Evolutionary conservation across 2,113 vertebrate species (phyloP).

Genomic region (Psilopogon haemacephalus): DNA sequence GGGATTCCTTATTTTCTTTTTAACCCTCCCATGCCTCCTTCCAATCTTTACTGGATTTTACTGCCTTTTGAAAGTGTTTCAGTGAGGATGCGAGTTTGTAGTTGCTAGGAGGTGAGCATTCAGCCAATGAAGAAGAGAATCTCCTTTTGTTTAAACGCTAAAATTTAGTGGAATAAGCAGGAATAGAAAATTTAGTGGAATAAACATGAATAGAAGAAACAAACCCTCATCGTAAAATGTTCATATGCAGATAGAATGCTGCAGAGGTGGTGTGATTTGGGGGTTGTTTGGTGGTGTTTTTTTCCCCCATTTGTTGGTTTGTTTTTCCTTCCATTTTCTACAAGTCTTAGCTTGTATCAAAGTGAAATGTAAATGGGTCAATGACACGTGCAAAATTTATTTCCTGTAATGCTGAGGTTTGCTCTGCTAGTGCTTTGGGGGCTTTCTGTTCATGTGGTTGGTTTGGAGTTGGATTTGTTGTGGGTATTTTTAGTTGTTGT

Average conservation of each 20-base stretch:
- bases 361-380: background rate
- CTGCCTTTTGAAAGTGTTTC: background rate
- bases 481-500: background rate
- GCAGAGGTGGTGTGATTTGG: background rate
- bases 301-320: background rate
- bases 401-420: background rate
- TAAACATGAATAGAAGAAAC: background rate
- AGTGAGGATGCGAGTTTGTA: background rate
- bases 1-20: slow-evolving; percentile 47
- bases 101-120: background rate
- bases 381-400: background rate
- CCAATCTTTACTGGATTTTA: background rate
- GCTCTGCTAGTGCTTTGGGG: background rate
- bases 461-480: background rate
- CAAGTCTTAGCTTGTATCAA: background rate
- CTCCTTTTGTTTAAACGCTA: background rate
- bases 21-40: background rate
- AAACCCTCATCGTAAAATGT: background rate
- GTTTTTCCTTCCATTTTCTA: background rate
- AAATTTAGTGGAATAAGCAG: background rate
- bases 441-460: background rate
- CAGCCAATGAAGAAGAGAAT: background rate
- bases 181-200: background rate
- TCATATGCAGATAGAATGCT: background rate
- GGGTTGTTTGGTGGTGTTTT: background rate